phyloP scores from a whole-genome alignment of 1,140 invertebrate genomes.

The Hypothenemus hampei region DNA sequence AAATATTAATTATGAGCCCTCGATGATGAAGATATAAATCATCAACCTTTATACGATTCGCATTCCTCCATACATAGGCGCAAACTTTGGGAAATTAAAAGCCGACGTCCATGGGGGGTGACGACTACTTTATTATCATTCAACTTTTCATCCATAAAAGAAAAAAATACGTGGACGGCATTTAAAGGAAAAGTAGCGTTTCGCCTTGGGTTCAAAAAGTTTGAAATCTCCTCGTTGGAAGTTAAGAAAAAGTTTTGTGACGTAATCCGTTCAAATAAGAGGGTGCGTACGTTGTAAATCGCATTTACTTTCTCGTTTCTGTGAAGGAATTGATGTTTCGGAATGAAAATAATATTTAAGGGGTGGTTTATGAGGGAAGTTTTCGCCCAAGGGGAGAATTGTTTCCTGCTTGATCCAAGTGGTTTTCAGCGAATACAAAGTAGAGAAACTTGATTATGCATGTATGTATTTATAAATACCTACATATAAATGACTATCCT shows the following conservation, averaged over 20 bases:
- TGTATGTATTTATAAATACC: no score
- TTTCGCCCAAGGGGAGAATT: conserved; percentile 4
- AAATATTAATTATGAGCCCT: conserved; percentile 29
- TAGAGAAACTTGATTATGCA: no score
- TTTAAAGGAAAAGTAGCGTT: no score
- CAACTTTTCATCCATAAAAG: no score
- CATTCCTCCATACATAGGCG: conserved; percentile 38
- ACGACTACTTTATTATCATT: conserved; percentile 14
- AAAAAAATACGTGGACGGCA: no score
- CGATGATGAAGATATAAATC: conserved; percentile 42
- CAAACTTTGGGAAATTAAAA: conserved; percentile 32
- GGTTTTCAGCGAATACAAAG: no score
- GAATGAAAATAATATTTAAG: conserved; percentile 37
- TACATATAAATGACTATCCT: no score
- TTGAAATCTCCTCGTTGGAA: no score
- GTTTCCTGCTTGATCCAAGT: not conserved
- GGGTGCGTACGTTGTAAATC: conserved; percentile 18
- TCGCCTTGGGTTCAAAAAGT: no score
- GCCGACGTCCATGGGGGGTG: no score
- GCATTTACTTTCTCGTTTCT: conserved; percentile 13
- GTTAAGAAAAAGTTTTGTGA: no score
- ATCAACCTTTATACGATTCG: conserved; percentile 34
- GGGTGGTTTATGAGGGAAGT: conserved; percentile 23
- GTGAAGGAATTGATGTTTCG: conserved; percentile 38
- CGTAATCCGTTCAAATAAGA: conserved; percentile 20